Percentiles rank a stretch among this genome's conserved stretches.
These are phyloP conservation scores for Lepidotrigona ventralis DNA, from an alignment of 1,140 invertebrate genomes.

Conservation along the genomic window DNA sequence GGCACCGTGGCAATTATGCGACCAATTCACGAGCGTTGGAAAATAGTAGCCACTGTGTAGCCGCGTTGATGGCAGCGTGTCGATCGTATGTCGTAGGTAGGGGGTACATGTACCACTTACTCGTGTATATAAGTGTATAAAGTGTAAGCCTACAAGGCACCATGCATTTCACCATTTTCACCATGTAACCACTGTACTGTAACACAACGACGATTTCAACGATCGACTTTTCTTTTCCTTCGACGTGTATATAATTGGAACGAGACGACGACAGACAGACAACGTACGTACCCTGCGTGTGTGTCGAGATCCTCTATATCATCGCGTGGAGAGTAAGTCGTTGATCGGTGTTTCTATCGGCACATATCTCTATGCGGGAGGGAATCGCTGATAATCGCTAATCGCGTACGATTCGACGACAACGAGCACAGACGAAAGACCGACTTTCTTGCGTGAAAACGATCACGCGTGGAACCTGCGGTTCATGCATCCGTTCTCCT, in stretches of 20 bases:
- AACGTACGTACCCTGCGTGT: constrained; percentile 29
- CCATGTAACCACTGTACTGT: background rate
- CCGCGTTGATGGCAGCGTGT: background rate
- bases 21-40: constrained; percentile 15
- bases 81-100: too few relatives aligned
- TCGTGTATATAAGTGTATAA: too few relatives aligned
- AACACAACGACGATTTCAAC: background rate
- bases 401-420: background rate
- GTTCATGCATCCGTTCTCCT: constrained; percentile 51
- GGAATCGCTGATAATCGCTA: constrained; percentile 7
- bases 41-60: background rate
- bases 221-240: constrained; percentile 16
- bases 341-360: background rate
- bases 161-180: background rate
- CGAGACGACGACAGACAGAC: too few relatives aligned
- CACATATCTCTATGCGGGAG: constrained; percentile 16
- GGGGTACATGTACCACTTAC: too few relatives aligned
- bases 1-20: background rate
- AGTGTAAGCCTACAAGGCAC: too few relatives aligned
- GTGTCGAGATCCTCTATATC: constrained; percentile 18
- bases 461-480: constrained; percentile 22
- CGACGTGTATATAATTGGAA: background rate
- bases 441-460: constrained; percentile 2
- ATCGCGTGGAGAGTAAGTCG: background rate
- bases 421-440: background rate